Conservation (phyloP, 2,113 vertebrate species). For the Alosa alosa region DNA sequence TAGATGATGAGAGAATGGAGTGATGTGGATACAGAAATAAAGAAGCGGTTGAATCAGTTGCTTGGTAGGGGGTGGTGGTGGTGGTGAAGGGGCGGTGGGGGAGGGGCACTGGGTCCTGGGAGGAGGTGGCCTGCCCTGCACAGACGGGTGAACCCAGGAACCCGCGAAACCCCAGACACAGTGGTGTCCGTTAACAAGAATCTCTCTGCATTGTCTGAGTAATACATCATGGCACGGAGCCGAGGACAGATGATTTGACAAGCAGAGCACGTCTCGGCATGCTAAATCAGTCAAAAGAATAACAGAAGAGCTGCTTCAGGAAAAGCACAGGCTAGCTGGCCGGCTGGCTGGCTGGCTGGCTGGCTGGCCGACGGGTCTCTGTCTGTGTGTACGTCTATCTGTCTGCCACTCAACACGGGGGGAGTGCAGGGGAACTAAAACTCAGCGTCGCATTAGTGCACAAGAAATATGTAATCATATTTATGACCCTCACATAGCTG, state of each 20-base stretch:
- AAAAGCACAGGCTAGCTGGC: neutral
- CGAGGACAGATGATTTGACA: conserved; percentile 15
- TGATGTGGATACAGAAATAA: neutral
- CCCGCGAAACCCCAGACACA: neutral
- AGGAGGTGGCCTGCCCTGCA: neutral
- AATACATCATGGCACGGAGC: conserved; percentile 11
- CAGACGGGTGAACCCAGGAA: neutral
- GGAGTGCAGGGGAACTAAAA: conserved; percentile 18
- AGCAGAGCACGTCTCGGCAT: conserved; percentile 21
- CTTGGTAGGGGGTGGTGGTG: neutral
- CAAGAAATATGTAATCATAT: conserved; percentile 42
- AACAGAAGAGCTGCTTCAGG: neutral
- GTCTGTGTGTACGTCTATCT: conserved; percentile 11
- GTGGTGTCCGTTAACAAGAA: conserved; percentile 12
- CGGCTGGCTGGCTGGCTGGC: neutral
- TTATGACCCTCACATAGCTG: conserved; percentile 31
- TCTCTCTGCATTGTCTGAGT: conserved; percentile 16
- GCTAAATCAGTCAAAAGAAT: conserved; percentile 21
- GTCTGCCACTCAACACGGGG: neutral
- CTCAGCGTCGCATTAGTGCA: conserved; percentile 25
- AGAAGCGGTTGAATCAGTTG: neutral
- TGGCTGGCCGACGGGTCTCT: neutral
- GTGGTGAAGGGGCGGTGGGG: neutral
- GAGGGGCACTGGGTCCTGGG: neutral
- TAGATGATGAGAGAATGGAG: neutral